A percentile compares a stretch with the other conserved stretches of the same genome.
phyloP scores from a whole-genome alignment of 2,113 vertebrate species.

The Pollachius pollachius region DNA sequence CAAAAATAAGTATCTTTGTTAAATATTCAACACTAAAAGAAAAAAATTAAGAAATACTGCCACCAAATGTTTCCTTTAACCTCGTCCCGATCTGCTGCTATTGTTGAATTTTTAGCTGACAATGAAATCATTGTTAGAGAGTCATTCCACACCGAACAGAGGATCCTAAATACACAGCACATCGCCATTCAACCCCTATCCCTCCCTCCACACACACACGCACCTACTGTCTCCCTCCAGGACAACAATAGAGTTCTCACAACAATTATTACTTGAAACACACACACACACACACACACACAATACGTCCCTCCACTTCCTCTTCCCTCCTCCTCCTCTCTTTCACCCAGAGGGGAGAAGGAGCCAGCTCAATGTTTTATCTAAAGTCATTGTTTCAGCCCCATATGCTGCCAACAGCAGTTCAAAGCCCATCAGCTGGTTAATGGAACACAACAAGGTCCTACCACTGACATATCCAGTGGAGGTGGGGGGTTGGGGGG shows the following conservation, averaged over 20 bases:
- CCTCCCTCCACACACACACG: constrained; percentile 16
- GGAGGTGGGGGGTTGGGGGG: too few relatives aligned
- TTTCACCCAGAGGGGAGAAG: constrained; percentile 17
- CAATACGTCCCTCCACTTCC: too few relatives aligned
- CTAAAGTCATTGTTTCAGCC: constrained; percentile 41
- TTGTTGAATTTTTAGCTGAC: neutral
- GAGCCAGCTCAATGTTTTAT: constrained; percentile 57
- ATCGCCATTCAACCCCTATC: neutral
- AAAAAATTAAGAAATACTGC: too few relatives aligned
- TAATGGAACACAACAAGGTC: constrained; percentile 59
- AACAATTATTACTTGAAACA: constrained; percentile 68
- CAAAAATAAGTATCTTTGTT: too few relatives aligned
- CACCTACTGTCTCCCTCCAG: constrained; percentile 38
- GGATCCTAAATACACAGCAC: neutral
- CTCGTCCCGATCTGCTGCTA: too few relatives aligned
- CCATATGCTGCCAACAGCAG: constrained; percentile 33
- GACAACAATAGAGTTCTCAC: constrained; percentile 47
- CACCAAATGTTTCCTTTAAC: too few relatives aligned
- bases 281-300: constrained; percentile 39
- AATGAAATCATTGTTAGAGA: neutral
- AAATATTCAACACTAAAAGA: too few relatives aligned
- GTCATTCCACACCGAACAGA: neutral
- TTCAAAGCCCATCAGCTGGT: constrained; percentile 52
- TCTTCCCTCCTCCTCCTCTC: too few relatives aligned
- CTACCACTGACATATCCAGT: constrained; percentile 3